Conservation (phyloP, 2,797 vertebrate species). For the Chrysocyon brachyurus region DNA sequence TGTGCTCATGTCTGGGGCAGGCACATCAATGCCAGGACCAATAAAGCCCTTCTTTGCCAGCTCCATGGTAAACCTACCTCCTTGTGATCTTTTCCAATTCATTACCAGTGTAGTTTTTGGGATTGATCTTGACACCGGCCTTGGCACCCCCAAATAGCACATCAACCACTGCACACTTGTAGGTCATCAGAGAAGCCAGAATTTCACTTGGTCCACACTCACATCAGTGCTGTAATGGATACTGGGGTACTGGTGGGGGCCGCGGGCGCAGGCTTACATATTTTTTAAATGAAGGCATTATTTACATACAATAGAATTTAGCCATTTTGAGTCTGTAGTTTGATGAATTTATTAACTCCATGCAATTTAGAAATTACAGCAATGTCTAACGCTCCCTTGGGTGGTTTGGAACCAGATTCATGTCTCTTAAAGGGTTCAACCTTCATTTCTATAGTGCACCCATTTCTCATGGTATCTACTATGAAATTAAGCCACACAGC, state of each 20-base stretch:
- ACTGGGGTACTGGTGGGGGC: too few species aligned
- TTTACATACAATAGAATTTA: background rate
- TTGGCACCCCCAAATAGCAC: conserved; percentile 99
- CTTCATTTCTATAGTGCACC: background rate
- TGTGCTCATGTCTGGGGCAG: conserved; percentile 99
- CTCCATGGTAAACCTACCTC: conserved; percentile 99
- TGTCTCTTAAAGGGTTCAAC: background rate
- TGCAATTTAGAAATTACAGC: background rate
- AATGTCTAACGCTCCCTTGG: background rate
- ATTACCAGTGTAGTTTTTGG: conserved; percentile 97
- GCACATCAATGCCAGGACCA: conserved; percentile 98
- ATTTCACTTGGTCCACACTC: too few species aligned
- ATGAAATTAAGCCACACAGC: background rate
- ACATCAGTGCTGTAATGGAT: too few species aligned
- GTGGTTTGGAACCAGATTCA: background rate
- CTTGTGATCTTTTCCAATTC: conserved; percentile 99
- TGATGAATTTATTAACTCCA: background rate
- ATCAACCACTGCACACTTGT: conserved; percentile 85
- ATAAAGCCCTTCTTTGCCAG: conserved; percentile 99
- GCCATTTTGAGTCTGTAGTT: background rate
- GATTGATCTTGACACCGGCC: conserved; percentile 99
- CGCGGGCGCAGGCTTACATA: too few species aligned
- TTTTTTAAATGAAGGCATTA: background rate
- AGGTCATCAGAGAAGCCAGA: too few species aligned
- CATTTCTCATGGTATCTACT: background rate